These are phyloP conservation scores for Trematomus bernacchii DNA, from an alignment of 2,797 vertebrate species.

Conservation along the genomic window DNA sequence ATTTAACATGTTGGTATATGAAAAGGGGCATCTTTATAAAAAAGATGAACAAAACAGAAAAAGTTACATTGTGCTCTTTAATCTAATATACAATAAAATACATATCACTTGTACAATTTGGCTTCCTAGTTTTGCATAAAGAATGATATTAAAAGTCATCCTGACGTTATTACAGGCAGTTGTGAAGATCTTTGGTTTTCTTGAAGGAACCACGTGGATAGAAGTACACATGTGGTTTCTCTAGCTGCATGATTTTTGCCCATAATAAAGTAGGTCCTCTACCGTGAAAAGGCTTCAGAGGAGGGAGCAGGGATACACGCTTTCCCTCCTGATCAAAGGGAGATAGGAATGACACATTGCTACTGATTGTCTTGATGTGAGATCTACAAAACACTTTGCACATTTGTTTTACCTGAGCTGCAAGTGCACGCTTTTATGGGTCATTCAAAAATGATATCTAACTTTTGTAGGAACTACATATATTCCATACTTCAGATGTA, in stretches of 20 bases:
- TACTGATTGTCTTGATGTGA: constrained; percentile 32
- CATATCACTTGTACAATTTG: constrained; percentile 67
- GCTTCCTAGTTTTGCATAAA: constrained; percentile 67
- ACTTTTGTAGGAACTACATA: constrained; percentile 31
- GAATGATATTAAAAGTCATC: constrained; percentile 52
- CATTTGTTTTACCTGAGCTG: constrained; percentile 70
- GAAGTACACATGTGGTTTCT: constrained; percentile 63
- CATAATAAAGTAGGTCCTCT: constrained; percentile 59
- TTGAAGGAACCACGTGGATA: constrained; percentile 67
- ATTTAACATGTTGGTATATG: constrained; percentile 68
- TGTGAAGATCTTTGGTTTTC: constrained; percentile 74
- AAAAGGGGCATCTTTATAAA: constrained; percentile 67
- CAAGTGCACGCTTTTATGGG: constrained; percentile 55
- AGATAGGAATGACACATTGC: constrained; percentile 65
- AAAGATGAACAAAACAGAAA: constrained; percentile 56
- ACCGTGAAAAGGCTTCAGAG: constrained; percentile 44
- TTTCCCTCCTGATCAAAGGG: constrained; percentile 45
- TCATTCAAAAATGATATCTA: constrained; percentile 53
- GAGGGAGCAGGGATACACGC: constrained; percentile 43
- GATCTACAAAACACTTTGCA: constrained; percentile 54
- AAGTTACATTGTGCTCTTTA: constrained; percentile 77
- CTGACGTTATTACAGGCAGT: constrained; percentile 72
- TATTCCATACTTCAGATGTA: constrained; percentile 17
- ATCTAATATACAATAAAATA: constrained; percentile 74
- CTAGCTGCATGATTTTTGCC: constrained; percentile 80